Base-by-base conservation (phyloP, 2,113 vertebrate species). In the Sardina pilchardus region DNA sequence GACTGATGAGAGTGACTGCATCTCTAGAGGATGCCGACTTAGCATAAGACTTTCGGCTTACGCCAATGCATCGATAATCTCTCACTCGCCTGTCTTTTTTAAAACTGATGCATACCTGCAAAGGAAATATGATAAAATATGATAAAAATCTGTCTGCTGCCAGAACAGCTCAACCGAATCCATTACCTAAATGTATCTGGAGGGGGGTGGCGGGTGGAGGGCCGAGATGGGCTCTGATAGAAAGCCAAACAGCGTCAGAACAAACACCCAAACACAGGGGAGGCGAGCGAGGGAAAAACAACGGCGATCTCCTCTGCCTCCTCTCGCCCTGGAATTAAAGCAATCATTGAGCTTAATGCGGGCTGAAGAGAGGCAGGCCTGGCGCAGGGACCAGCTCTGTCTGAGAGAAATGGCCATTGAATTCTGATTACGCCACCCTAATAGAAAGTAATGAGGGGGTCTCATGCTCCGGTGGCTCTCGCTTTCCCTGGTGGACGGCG, bases 391-490 rank as follows among this genome's bases (percentile, higher is more conserved):
- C 86, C 88, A 87, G 88, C 89, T 91, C 85, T 89, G 89, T 92
- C 85, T 92, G 88, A 82, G 87, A 91, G 92, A 87, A 89, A 92
- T 59, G 88, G 90, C 90, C 89, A 86, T 82, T 92, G 92, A 90
- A 92, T 94, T 91, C 91, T 90, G 90, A 94, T 91, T 89, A 90
- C 67, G 85, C 81, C 84, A 26, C 89, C 90, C 88, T 94, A 91
- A 94, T 90, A 90, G 91, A 94, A 92, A 91, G 88, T 92, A 93
- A 93, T 89, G 83, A 90, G 91, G 92, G 84, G 88, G 84, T 89
- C 85, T 90, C 84, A 91, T 26, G 90, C 91, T 91, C 90, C 43
- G 80, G 87, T 88, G 88, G 81, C 82, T 91, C 84, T 82, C 88
- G 86, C 87, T 92, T 89, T 82, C 90, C 88, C 90, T 75, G 88